phyloP scores from a whole-genome alignment of 2,888 invertebrate species.

The Fragum fragum region DNA sequence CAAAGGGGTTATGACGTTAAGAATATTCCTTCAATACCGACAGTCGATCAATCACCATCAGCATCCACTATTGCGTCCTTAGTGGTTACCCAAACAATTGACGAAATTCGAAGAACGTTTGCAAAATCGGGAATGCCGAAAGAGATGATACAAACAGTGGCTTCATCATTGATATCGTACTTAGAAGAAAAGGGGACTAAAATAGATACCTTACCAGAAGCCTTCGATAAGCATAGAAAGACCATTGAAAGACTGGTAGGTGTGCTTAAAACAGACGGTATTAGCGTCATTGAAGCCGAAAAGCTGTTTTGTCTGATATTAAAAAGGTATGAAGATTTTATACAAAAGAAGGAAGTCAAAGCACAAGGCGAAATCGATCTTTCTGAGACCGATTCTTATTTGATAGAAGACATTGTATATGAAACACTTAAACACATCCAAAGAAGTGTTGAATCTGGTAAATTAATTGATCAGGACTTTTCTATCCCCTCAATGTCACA shows the following conservation, averaged over 20 bases:
- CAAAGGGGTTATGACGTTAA: conserved; percentile 37
- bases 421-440: conserved; percentile 68
- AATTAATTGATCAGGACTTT: conserved; percentile 49
- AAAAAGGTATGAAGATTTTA: conserved; percentile 59
- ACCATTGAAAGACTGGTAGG: conserved; percentile 56
- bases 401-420: conserved; percentile 62
- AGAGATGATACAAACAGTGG: conserved; percentile 46
- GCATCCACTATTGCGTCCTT: conserved; percentile 64
- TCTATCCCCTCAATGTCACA: conserved; percentile 58
- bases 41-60: conserved; percentile 48
- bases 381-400: conserved; percentile 37
- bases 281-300: conserved; percentile 58
- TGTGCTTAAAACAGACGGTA: conserved; percentile 56
- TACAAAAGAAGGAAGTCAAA: conserved; percentile 13
- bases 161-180: conserved; percentile 48
- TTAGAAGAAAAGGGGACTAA: conserved; percentile 32
- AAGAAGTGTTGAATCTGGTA: conserved; percentile 65
- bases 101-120: conserved; percentile 59
- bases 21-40: conserved; percentile 43
- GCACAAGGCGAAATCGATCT: conserved; percentile 13
- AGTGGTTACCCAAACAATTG: conserved; percentile 61
- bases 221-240: conserved; percentile 39
- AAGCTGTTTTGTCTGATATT: conserved; percentile 68
- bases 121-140: conserved; percentile 31
- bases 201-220: conserved; percentile 29